Evolutionary conservation across 2,888 invertebrate genomes (phyloP).

Genomic region (Rhyacophila evoluta): DNA sequence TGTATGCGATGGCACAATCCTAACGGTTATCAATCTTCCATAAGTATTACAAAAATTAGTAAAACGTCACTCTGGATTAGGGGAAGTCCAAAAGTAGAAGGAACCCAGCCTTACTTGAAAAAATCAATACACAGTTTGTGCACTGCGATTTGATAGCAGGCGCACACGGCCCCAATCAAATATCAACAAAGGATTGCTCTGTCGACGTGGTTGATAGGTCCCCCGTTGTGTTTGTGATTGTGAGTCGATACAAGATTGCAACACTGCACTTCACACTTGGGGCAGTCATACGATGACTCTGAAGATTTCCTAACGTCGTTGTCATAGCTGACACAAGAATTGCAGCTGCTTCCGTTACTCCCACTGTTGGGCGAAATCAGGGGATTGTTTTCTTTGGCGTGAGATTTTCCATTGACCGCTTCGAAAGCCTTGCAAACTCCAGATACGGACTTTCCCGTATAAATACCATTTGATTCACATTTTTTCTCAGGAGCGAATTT

Average conservation of each 20-base stretch:
- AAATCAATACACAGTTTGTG: conserved; percentile 1
- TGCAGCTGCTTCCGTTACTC: conserved; percentile 7
- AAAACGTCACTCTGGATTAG: conserved; percentile 12
- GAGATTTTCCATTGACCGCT: conserved; percentile 41
- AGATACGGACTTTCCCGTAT: conserved; percentile 42
- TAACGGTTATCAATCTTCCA: conserved; percentile 15
- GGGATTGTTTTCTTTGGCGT: conserved; percentile 51
- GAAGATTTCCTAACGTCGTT: conserved; percentile 41
- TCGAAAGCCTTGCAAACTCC: conserved; percentile 50
- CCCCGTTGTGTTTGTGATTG: conserved; percentile 62
- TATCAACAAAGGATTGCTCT: conserved; percentile 67
- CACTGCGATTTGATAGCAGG: background rate
- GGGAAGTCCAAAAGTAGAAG: conserved; percentile 33
- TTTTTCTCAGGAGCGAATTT: conserved; percentile 57
- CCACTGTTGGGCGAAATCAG: conserved; percentile 38
- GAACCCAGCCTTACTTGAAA: conserved; percentile 38
- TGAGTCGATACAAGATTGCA: conserved; percentile 58
- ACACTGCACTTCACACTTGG: conserved; percentile 65
- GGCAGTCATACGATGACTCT: conserved; percentile 57
- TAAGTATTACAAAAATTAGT: background rate
- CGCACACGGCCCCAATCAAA: conserved; percentile 11
- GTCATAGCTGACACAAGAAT: conserved; percentile 43
- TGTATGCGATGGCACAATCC: conserved; percentile 36
- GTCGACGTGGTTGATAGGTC: conserved; percentile 63
- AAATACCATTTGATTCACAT: conserved; percentile 44